Evolutionary conservation across 2,113 vertebrate genomes (phyloP).

Genomic region (Octodon degus): DNA sequence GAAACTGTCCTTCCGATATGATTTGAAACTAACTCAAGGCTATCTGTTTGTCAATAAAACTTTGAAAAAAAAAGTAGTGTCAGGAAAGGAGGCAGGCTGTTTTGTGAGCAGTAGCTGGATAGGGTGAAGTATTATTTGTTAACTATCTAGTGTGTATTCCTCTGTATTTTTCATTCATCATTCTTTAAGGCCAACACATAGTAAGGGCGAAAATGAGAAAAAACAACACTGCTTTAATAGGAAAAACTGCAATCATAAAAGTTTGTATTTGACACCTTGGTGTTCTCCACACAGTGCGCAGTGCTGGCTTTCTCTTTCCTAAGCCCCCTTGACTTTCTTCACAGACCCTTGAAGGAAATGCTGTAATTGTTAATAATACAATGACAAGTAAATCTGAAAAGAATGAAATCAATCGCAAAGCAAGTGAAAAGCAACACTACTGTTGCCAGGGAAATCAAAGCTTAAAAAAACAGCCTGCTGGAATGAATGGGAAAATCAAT

Average conservation of each 20-base stretch:
- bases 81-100: background rate
- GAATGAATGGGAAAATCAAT: slow-evolving; percentile 23
- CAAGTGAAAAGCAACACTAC: slow-evolving; percentile 4
- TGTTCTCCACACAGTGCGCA: background rate
- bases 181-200: background rate
- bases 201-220: background rate
- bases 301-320: background rate
- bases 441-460: background rate
- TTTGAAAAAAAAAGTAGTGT: background rate
- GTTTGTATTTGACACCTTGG: background rate
- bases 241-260: background rate
- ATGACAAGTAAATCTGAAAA: slow-evolving; percentile 44
- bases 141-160: background rate
- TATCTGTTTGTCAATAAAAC: too few relatives aligned
- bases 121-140: background rate
- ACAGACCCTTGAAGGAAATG: background rate
- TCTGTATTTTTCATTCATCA: background rate
- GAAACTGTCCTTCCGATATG: too few relatives aligned
- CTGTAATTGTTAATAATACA: slow-evolving; percentile 8
- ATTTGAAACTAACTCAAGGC: too few relatives aligned
- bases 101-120: background rate
- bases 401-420: slow-evolving; percentile 33
- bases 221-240: background rate
- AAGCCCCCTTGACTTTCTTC: background rate
- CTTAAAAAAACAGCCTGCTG: background rate